Base-by-base conservation (phyloP, 53 echinoderm and acorn worm genomes). In the Mesocentrotus franciscanus region DNA sequence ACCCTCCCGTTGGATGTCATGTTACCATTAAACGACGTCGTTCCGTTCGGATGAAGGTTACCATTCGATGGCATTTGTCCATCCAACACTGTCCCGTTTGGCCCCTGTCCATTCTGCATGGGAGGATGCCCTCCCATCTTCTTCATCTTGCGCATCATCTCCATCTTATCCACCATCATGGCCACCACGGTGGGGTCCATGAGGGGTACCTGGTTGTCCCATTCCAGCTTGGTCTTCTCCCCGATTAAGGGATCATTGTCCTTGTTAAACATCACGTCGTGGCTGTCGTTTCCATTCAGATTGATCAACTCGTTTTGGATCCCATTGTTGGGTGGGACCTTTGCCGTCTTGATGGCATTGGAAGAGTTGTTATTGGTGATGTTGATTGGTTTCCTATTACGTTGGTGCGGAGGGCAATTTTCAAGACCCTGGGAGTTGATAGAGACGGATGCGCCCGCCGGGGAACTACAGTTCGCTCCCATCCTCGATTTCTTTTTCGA, bases 141-240 rank as follows among this genome's bases (percentile, higher is more conserved):
- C 95, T 93, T 93, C 94, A 94, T 94, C 36, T 64, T 85, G 57
- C 64, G 61, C 95, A 94, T 94, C 71, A 71, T 64, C 95, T 66
- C 60, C 95, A 94, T 94, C 87, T 94, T 94, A 56, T 94, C 85
- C 13, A 94, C 95, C 64, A 94, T n/a, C 95, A 94, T 94, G 26
- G 33, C 87, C 85, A 94, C 95, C 36, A 94, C 87, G 18, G 1
- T 68, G 22, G 95, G 95, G 70, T 94, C 87, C 95, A 94, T 94
- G 12, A 94, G 36, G 26, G 95, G 95, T 4, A 94, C 87, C 36
- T 68, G 85, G 8, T n/a, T 85, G 68, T 94, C 55, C 85, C 70
- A 71, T 58, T 62, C 60, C 14, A 93, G 13, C 35, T 78, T 81
- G 66, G 61, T 81, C 10, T 93, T 59, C 22, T 81, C 83, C 24